These are phyloP conservation scores for Psammodynastes pulverulentus DNA, from an alignment of 2,113 vertebrate species.

Conservation along the genomic window DNA sequence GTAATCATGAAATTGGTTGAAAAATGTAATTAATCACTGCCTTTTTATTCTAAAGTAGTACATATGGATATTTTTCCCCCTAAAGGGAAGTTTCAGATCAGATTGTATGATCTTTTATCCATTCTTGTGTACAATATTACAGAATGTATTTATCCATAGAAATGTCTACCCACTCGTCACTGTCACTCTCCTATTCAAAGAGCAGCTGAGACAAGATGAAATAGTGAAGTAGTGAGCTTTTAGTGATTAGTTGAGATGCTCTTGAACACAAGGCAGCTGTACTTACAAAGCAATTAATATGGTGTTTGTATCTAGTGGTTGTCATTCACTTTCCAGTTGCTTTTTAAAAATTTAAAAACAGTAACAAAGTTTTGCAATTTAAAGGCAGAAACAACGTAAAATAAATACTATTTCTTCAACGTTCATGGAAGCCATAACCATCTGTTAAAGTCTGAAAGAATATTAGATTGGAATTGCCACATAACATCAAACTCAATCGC, in stretches of 20 bases:
- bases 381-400: background rate
- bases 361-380: background rate
- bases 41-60: background rate
- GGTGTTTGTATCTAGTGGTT: background rate
- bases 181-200: background rate
- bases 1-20: background rate
- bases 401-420: background rate
- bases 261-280: background rate
- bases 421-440: background rate
- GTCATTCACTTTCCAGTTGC: background rate
- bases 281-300: background rate
- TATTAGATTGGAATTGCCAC: background rate
- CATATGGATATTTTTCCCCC: background rate
- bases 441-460: background rate
- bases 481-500: background rate
- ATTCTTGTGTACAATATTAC: background rate
- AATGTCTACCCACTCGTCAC: background rate
- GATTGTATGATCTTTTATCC: background rate
- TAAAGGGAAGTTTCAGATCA: background rate
- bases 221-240: background rate
- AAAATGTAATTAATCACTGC: rapidly evolving
- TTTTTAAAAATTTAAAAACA: background rate
- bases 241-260: background rate
- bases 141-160: slow-evolving; percentile 1
- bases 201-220: background rate